phyloP scores from a whole-genome alignment of 2,113 vertebrate genomes.

The Calypte anna region DNA sequence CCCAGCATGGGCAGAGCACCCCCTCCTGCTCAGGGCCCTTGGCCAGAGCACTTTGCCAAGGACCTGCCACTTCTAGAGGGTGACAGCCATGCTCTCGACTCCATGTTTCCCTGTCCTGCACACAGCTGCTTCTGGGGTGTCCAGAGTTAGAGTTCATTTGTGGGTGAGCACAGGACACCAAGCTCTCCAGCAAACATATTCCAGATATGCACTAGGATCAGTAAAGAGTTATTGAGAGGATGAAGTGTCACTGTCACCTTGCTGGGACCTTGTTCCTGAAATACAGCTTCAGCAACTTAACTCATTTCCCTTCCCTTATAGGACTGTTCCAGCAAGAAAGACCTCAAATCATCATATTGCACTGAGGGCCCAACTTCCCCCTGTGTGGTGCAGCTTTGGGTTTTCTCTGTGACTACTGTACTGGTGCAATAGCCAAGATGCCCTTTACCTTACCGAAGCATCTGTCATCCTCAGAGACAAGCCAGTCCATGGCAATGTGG shows the following conservation, averaged over 20 bases:
- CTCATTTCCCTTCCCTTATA: background rate
- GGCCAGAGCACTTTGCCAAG: background rate
- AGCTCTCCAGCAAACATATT: background rate
- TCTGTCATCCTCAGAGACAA: background rate
- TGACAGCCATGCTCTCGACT: background rate
- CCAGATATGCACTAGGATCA: background rate
- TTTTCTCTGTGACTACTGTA: background rate
- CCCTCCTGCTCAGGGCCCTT: background rate
- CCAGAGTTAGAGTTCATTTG: background rate
- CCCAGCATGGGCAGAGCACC: background rate
- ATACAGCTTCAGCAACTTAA: background rate
- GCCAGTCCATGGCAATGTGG: background rate
- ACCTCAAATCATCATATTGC: background rate
- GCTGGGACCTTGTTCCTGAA: background rate
- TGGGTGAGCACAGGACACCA: background rate
- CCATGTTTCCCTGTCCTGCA: background rate
- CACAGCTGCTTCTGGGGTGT: background rate
- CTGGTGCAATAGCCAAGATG: background rate
- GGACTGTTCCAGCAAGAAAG: background rate
- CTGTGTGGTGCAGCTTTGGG: background rate
- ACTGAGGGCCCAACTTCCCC: background rate
- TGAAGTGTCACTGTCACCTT: background rate
- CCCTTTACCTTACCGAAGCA: background rate
- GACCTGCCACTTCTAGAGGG: background rate
- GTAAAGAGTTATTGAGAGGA: accelerated